A percentile compares a stretch with the other conserved stretches of the same genome.
phyloP scores from a whole-genome alignment of 2,797 vertebrate species.

The Emydoidea blandingii region DNA sequence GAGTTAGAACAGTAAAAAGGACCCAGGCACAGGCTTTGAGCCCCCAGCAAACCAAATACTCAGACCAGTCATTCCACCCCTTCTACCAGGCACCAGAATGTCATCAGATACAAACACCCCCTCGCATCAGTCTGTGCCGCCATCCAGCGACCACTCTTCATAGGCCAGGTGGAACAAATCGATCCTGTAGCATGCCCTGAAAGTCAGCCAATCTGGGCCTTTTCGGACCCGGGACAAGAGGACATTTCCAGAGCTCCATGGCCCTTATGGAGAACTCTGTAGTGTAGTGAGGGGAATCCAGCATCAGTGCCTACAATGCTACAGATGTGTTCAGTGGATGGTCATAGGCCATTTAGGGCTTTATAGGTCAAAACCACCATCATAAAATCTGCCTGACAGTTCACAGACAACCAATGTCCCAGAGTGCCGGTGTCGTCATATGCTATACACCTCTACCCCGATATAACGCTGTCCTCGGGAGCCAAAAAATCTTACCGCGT shows the following conservation, averaged over 20 bases:
- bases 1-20: neutral
- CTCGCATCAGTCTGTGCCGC: neutral
- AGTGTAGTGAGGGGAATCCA: neutral
- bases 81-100: conserved; percentile 9
- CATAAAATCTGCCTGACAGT: neutral
- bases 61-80: neutral
- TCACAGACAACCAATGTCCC: neutral
- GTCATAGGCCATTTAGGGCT: neutral
- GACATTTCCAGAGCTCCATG: neutral
- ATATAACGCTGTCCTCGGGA: too few species aligned
- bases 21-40: neutral
- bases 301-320: neutral
- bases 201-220: neutral
- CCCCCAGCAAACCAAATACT: conserved; percentile 17
- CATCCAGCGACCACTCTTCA: neutral
- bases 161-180: neutral
- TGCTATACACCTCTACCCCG: too few species aligned
- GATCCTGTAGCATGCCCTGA: neutral
- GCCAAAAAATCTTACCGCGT: too few species aligned
- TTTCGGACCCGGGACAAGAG: neutral
- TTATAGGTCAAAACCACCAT: neutral
- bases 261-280: neutral
- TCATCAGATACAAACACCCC: neutral
- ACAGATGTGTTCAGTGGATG: neutral
- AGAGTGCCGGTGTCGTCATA: neutral